Base-by-base conservation (phyloP, 2,888 invertebrate genomes). In the Dicroscelio sp. region DNA sequence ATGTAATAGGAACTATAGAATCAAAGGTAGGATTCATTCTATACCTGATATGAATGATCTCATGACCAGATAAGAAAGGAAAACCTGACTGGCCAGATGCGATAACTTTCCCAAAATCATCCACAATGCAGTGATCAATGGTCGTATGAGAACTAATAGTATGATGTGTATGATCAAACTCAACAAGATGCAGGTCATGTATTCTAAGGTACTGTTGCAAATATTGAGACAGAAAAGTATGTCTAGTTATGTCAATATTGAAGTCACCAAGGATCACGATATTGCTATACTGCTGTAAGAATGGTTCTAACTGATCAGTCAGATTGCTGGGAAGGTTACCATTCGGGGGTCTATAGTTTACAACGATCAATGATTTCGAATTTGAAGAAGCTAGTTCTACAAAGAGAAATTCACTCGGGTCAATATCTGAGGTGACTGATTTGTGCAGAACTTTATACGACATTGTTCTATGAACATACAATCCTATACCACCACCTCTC, bases 281-380 rank as follows among this genome's bases (percentile, higher is more conserved):
- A 25, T 71, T 43, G 10, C 1, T 25, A 31, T 58, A 80, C 17
- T 8, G n/a, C 25, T 35, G 55, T 4, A 35, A 20, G 4, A 52
- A 27, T 3, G 0, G 3, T 0, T 63, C 84, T 2, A 71, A 17
- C 17, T 8, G 5, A 20, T n/a, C 5, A 8, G n/a, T 20, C 5
- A 52, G n/a, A 5, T 52, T 52, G 14, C 43, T 5, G 10, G n/a
- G n/a, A 5, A n/a, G n/a, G 5, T 75, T 52, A 0, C n/a, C n/a
- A n/a, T n/a, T n/a, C n/a, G 85, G 85, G 1, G 85, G 85, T 27
- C 85, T 48, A 30, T 85, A 85, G 0, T 55, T 38, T 0, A 52
- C 75, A 5, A 6, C 63, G 0, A 84, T 0, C 2, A 83, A 14
- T 0, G 73, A 5, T 12, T 43, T 71, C 0, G 25, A 31, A 0